These are phyloP conservation scores for Tachystola acroxantha DNA, from an alignment of 2,888 invertebrate genomes.

Conservation along the genomic window DNA sequence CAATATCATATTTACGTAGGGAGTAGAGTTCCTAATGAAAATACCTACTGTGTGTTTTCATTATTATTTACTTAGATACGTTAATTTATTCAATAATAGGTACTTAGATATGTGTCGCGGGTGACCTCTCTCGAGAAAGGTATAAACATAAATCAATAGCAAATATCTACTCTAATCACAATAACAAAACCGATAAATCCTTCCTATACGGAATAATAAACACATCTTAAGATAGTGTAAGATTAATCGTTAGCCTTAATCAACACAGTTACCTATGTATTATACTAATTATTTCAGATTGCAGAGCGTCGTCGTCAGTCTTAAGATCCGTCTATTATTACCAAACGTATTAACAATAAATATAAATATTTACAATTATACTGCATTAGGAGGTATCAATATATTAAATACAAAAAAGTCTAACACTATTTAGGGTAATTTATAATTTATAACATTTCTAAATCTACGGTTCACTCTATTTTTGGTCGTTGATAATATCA, in stretches of 20 bases:
- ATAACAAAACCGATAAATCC: constrained; percentile 12
- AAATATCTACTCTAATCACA: constrained; percentile 13
- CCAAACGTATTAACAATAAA: constrained; percentile 26
- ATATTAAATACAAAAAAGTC: constrained; percentile 10
- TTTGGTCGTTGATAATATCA: constrained; percentile 41
- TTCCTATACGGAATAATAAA: constrained; percentile 50
- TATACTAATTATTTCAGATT: constrained; percentile 28
- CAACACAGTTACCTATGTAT: constrained; percentile 31
- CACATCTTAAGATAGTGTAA: constrained; percentile 55
- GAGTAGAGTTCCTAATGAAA: no score
- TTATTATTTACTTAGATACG: no score
- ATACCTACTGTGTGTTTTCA: no score
- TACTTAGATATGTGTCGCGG: constrained; percentile 31
- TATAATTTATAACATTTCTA: constrained; percentile 26
- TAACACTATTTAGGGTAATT: not conserved
- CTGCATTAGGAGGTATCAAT: constrained; percentile 22
- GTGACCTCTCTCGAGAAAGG: constrained; percentile 18
- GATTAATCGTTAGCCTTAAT: constrained; percentile 18
- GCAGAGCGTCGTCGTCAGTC: constrained; percentile 44
- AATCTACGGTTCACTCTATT: constrained; percentile 23
- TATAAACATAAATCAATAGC: constrained; percentile 18
- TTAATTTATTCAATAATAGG: constrained; percentile 9
- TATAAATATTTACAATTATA: no score
- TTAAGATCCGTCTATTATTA: constrained; percentile 70
- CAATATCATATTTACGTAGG: no score